phyloP scores from a whole-genome alignment of 2,113 vertebrate species.

The Morone chrysops region DNA sequence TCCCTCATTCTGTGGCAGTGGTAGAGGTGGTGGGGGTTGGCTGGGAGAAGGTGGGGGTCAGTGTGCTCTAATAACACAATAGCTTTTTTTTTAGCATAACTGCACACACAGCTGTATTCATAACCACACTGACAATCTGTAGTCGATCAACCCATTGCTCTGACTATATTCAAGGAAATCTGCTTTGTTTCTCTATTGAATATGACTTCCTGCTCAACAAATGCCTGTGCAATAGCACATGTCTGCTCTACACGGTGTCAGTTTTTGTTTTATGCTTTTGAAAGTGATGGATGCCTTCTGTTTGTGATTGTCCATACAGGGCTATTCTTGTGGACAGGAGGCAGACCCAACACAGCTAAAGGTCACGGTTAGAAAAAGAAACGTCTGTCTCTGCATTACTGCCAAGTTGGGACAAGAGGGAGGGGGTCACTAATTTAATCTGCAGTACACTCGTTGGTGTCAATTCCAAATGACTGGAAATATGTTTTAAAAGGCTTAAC shows the following conservation, averaged over 20 bases:
- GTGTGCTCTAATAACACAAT: slow-evolving; percentile 51
- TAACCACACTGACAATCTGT: slow-evolving; percentile 19
- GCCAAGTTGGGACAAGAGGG: slow-evolving; percentile 25
- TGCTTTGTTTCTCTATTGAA: background rate
- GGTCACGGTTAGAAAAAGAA: slow-evolving; percentile 72
- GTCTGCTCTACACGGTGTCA: background rate
- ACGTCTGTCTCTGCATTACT: slow-evolving; percentile 56
- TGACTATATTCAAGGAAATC: background rate
- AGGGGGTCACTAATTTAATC: slow-evolving; percentile 52
- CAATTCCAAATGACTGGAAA: slow-evolving; percentile 49
- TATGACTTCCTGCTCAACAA: slow-evolving; percentile 2
- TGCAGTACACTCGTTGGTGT: slow-evolving; percentile 45
- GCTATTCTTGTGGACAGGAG: slow-evolving; percentile 64
- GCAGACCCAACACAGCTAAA: slow-evolving; percentile 67
- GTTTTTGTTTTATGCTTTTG: slow-evolving; percentile 36
- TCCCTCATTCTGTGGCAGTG: slow-evolving; percentile 67
- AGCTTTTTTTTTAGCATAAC: slow-evolving; percentile 52
- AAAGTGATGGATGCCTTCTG: slow-evolving; percentile 51
- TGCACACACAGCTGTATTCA: slow-evolving; percentile 45
- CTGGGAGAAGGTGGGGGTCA: slow-evolving; percentile 32
- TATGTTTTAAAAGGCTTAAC: slow-evolving; percentile 17
- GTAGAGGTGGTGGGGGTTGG: slow-evolving; percentile 40
- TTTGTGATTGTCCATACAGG: slow-evolving; percentile 36
- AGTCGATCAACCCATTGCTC: slow-evolving; percentile 20
- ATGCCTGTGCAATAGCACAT: background rate